Evolutionary conservation across 2,888 invertebrate species (phyloP), one percentile per base, ranked within the genome.

Genomic region (Drosophila flavopinicola): DNA sequence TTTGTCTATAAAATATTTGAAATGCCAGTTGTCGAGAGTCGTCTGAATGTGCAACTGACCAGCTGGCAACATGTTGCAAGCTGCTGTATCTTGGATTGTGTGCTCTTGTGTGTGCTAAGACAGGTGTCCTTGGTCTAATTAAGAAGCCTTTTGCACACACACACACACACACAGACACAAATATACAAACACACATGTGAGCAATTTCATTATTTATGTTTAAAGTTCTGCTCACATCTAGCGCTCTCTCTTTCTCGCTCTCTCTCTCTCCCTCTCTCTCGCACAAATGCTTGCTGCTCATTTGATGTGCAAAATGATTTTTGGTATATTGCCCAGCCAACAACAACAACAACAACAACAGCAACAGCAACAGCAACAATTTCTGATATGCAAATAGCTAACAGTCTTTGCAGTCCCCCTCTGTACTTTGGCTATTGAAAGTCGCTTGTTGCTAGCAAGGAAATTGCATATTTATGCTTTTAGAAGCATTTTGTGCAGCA

Each of bases 401-500:
- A 11, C 66, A 65, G 59, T 66, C 57, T 45, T 9, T 41, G 52
- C 15, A 10, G 3, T 6, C 13, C 5, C 17, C 10, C 32, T 9
- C 6, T 9, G 0, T 33, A 29, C n/a, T 33, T 30, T 30, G 35
- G 52, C 54, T 59, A 68, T 66, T 54, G 74, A 67, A 56, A 67
- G 71, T 63, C 66, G 39, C 42, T 39, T 53, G 35, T 67, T 64
- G 47, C 67, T 13, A 30, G 27, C 44, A 64, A 63, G 80, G 66
- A 80, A 80, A 80, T 82, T 85, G 78, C 85, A 76, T 82, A 78
- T 78, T 85, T 85, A 78, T 78, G 69, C 47, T 66, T 59, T 45
- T 41, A 44, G 53, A 60, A 66, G 58, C 56, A 67, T 74, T 75
- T 76, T 68, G 51, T 52, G 61, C 45, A 57, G 39, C 51, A 29